phyloP scores from a whole-genome alignment of 2,888 invertebrate genomes.

The Drosophila koepferae region DNA sequence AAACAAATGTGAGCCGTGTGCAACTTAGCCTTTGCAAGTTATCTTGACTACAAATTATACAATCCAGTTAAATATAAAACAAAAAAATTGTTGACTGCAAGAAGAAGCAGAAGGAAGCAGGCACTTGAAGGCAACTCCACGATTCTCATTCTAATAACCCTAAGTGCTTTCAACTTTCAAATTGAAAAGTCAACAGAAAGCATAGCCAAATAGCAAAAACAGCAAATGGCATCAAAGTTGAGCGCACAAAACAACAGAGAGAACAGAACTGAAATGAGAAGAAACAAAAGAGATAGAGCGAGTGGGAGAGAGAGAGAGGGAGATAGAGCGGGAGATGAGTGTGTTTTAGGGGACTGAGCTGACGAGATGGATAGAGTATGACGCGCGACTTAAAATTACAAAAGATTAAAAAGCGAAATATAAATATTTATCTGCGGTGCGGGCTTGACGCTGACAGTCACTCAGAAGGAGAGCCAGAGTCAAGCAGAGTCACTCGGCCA shows the following conservation, averaged over 20 bases:
- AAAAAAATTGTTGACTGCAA: conserved; percentile 24
- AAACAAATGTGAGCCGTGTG: conserved; percentile 4
- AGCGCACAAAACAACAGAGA: conserved; percentile 52
- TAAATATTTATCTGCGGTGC: conserved; percentile 81
- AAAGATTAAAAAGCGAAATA: conserved; percentile 82
- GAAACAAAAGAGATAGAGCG: neutral
- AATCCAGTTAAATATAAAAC: conserved; percentile 36
- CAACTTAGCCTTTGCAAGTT: neutral
- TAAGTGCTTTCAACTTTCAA: conserved; percentile 82
- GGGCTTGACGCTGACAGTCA: conserved; percentile 46
- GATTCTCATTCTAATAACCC: conserved; percentile 77
- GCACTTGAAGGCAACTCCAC: conserved; percentile 64
- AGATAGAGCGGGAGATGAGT: too few relatives aligned
- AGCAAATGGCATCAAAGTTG: conserved; percentile 71
- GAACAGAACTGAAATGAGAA: neutral
- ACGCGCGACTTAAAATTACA: conserved; percentile 81
- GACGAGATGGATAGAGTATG: conserved; percentile 35
- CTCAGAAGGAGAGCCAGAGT: conserved; percentile 11
- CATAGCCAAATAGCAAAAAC: conserved; percentile 77
- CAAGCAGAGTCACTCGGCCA: conserved; percentile 15
- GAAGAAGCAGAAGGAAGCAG: conserved; percentile 34
- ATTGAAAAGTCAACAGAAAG: conserved; percentile 81
- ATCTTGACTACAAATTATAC: conserved; percentile 33
- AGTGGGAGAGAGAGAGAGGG: neutral
- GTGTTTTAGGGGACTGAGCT: neutral